These are phyloP conservation scores for Montipora cactus DNA, from an alignment of 64 coral and sea anemone genomes.

Conservation along the genomic window DNA sequence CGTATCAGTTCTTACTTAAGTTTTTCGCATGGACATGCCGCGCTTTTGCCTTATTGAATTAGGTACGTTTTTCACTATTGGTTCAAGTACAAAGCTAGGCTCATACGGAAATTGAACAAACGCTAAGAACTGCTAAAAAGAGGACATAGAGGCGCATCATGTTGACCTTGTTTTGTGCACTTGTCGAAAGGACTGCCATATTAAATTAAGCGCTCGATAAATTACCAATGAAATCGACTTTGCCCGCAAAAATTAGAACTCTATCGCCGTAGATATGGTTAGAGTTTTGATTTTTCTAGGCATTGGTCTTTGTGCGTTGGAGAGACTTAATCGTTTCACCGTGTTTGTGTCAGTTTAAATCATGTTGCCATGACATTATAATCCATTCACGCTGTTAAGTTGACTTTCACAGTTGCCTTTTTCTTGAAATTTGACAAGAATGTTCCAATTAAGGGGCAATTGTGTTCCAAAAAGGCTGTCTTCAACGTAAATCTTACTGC, in stretches of 20 bases:
- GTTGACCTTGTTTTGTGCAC: no score
- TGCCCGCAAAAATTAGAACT: no score
- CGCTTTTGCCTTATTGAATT: no score
- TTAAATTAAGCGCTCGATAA: background rate
- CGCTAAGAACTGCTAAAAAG: no score
- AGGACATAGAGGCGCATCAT: no score
- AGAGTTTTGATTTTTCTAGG: background rate
- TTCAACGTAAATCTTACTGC: background rate
- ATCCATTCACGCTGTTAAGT: background rate
- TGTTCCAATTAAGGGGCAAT: background rate
- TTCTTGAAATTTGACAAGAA: background rate
- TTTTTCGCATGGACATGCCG: no score
- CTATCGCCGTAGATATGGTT: no score
- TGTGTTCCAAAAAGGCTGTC: background rate
- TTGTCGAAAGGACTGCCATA: no score
- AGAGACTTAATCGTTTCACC: background rate
- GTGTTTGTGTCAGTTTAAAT: background rate
- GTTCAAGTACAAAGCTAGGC: no score
- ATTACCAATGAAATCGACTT: background rate
- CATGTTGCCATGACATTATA: background rate
- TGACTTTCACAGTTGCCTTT: background rate
- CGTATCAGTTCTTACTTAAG: no score
- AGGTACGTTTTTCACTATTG: no score
- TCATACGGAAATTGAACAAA: no score
- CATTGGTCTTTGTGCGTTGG: background rate